Base-by-base conservation (phyloP, 2,888 invertebrate species). In the Drosophila nr. fundita region DNA sequence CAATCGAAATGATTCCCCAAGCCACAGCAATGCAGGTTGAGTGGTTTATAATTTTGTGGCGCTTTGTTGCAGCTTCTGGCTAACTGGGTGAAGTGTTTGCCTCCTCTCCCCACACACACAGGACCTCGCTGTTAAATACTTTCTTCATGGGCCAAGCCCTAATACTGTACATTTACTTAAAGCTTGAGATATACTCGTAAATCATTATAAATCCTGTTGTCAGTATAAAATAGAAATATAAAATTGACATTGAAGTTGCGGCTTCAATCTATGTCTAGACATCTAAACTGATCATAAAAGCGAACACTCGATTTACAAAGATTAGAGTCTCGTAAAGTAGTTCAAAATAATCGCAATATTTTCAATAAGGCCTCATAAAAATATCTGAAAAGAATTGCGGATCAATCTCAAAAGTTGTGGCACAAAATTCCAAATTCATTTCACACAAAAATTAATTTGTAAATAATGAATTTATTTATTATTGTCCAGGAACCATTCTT, bases 51-150 rank as follows among this genome's bases (percentile, higher is more conserved):
- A 80, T 83, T 74, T 55, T 66, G 40, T 32, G 45, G 13, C 18
- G 72, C 66, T 67, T 76, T 73, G 66, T 78, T 69, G 10, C 66
- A 45, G 54, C 68, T 29, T 40, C 48, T 36, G 53, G 64, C 75
- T 68, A 78, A 78, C 78, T 78, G 78, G 78, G 78, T 78, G 75
- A 78, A 78, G 76, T 72, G 34, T 18, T n/a, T 42, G 29, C 27
- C 13, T n/a, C 38, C 27, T 27, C 27, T 4, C 27, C 27, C 29
- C 11, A 8, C 11, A 10, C 21, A 10, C 24, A 32, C 15, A 48
- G 30, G 15, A 48, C 30, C 30, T 30, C n/a, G 36, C 36, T 13
- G 21, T 27, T 68, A 32, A 45, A 10, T 2, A 53, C 24, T 3
- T 24, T 53, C 24, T 24, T 10, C 54, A 2, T n/a, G n/a, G 1